Percentiles rank a stretch among this genome's conserved stretches.
These are phyloP conservation scores for Syngnathus rostellatus DNA, from an alignment of 2,797 vertebrate species.

Conservation along the genomic window DNA sequence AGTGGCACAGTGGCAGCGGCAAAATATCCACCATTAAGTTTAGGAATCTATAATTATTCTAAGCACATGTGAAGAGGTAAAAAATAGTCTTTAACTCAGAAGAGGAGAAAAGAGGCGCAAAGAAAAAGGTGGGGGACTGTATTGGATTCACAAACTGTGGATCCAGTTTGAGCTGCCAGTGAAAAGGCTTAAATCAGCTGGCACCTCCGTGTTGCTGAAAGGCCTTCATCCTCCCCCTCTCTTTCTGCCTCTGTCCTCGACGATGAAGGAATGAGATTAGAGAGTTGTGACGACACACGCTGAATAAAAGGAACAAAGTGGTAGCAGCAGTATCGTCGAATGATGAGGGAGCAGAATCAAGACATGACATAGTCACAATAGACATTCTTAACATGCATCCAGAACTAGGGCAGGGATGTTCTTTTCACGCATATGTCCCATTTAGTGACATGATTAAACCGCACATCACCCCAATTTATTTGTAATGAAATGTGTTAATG, in stretches of 20 bases:
- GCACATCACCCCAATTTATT: background rate
- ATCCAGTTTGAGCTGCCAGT: conserved; percentile 42
- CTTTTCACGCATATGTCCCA: background rate
- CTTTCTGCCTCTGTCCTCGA: conserved; percentile 28
- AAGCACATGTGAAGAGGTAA: conserved; percentile 26
- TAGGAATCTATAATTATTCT: conserved; percentile 23
- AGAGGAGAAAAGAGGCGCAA: conserved; percentile 14
- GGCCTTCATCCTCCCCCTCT: conserved; percentile 39
- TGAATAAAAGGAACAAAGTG: conserved; percentile 15
- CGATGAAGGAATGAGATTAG: conserved; percentile 47
- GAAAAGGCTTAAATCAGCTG: conserved; percentile 48
- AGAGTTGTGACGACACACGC: conserved; percentile 15
- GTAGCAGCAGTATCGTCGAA: background rate
- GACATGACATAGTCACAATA: conserved; percentile 8
- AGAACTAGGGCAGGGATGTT: conserved; percentile 4
- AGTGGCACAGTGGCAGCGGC: conserved; percentile 14
- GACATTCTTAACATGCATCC: conserved; percentile 2
- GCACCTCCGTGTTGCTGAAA: conserved; percentile 46
- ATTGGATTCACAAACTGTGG: conserved; percentile 38
- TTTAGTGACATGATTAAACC: background rate
- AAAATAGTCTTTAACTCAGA: conserved; percentile 28
- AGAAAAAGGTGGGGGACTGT: conserved; percentile 16
- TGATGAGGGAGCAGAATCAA: conserved; percentile 10
- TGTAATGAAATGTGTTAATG: background rate
- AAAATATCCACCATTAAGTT: conserved; percentile 18